Conservation (phyloP, 2,797 vertebrate genomes). For the Melanotaenia maccullochi region DNA sequence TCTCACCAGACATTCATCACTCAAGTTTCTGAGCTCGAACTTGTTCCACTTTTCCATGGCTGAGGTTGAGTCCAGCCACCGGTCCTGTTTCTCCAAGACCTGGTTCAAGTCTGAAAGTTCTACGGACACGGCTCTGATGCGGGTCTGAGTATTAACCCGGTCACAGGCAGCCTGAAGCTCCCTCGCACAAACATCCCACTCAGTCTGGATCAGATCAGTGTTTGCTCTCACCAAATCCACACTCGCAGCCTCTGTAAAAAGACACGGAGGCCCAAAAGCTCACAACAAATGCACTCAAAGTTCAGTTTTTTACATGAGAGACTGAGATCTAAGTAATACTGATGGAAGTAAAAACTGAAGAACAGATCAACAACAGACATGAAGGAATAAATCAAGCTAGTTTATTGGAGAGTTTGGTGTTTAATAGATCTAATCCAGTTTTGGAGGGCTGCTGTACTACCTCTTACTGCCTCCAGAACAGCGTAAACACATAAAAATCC, state of each 20-base stretch:
- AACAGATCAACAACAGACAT: neutral
- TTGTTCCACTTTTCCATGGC: conserved; percentile 52
- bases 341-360: neutral
- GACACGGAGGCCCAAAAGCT: conserved; percentile 6
- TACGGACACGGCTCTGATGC: conserved; percentile 78
- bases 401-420: conserved; percentile 30
- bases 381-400: conserved; percentile 10
- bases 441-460: conserved; percentile 4
- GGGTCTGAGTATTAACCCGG: conserved; percentile 83
- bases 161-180: conserved; percentile 82
- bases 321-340: neutral
- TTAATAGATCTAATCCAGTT: conserved; percentile 32
- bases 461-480: conserved; percentile 30
- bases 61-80: conserved; percentile 74
- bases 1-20: conserved; percentile 87
- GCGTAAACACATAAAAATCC: conserved; percentile 50
- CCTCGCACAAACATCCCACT: conserved; percentile 83
- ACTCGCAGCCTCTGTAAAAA: conserved; percentile 64
- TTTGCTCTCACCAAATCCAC: conserved; percentile 65
- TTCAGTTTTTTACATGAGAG: neutral
- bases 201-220: conserved; percentile 80
- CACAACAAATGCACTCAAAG: neutral
- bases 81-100: conserved; percentile 82
- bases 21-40: conserved; percentile 68
- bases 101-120: conserved; percentile 84